Percentiles rank a stretch among this genome's conserved stretches.
These are phyloP conservation scores for Drosophila crucigera DNA, from an alignment of 2,888 invertebrate species.

Conservation along the genomic window DNA sequence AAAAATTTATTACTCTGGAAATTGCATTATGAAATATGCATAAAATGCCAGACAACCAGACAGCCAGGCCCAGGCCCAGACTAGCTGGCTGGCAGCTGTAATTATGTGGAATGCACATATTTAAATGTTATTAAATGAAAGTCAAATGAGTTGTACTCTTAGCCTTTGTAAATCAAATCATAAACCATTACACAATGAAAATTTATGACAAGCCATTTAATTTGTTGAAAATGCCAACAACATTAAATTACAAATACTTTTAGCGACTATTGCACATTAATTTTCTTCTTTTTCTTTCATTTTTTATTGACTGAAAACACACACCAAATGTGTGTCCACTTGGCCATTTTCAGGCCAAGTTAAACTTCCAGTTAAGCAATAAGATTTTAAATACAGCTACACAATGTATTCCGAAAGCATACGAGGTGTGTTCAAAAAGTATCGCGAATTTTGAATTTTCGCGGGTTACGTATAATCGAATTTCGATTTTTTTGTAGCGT, in stretches of 20 bases:
- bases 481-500: too few species aligned
- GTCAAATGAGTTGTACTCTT: conserved; percentile 27
- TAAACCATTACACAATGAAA: conserved; percentile 1
- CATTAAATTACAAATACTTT: not conserved
- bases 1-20: conserved; percentile 74
- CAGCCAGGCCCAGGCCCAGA: not conserved
- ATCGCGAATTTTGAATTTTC: too few species aligned
- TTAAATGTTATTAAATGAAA: conserved; percentile 54
- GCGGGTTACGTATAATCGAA: too few species aligned
- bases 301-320: not conserved
- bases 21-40: conserved; percentile 82
- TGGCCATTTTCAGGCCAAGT: not conserved
- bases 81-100: conserved; percentile 18
- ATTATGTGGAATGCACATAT: conserved; percentile 40
- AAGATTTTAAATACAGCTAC: not conserved
- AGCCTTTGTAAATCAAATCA: conserved; percentile 19
- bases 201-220: not conserved
- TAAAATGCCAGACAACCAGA: conserved; percentile 42
- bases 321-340: not conserved
- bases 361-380: not conserved
- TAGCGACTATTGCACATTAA: not conserved
- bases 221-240: too few species aligned
- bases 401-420: not conserved
- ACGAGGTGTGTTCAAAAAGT: too few species aligned
- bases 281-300: not conserved